Percentiles rank a stretch among this genome's conserved stretches.
These are phyloP conservation scores for Acipenser transmontanus DNA, from an alignment of 2,797 vertebrate species.

Conservation along the genomic window DNA sequence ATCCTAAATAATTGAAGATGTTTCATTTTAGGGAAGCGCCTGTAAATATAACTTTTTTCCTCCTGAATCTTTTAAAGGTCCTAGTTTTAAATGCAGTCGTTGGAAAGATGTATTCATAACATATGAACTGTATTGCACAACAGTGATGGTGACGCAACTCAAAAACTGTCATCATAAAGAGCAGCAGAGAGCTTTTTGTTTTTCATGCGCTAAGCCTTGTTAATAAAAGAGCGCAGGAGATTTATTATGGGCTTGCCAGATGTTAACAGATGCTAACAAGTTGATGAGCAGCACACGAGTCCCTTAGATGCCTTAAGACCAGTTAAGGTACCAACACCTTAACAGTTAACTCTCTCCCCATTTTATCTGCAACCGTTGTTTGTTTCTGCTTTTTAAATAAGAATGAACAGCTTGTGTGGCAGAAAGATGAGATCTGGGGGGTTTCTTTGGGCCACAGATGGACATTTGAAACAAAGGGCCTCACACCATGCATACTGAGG, in stretches of 20 bases:
- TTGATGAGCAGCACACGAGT: neutral
- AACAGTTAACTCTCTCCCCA: neutral
- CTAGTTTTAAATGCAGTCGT: too few relatives aligned
- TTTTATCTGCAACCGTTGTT: conserved; percentile 2
- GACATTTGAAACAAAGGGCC: conserved; percentile 36
- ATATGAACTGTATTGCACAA: too few relatives aligned
- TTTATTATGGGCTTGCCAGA: conserved; percentile 6
- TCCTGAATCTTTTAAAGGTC: too few relatives aligned
- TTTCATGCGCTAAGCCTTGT: neutral
- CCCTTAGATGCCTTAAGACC: neutral
- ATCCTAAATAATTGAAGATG: too few relatives aligned
- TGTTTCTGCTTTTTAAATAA: neutral
- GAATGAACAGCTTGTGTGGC: neutral
- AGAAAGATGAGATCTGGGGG: neutral
- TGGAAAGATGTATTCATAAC: too few relatives aligned
- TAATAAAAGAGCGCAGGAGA: neutral
- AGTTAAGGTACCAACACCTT: neutral
- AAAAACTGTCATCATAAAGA: too few relatives aligned
- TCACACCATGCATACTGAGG: conserved; percentile 41
- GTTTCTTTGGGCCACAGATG: conserved; percentile 23
- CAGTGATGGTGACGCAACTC: too few relatives aligned
- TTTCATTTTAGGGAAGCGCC: too few relatives aligned
- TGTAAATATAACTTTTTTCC: too few relatives aligned
- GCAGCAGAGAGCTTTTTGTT: too few relatives aligned
- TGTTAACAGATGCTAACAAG: conserved; percentile 9